Base-by-base conservation (phyloP, 1,140 invertebrate genomes). In the Caligus rogercresseyi region DNA sequence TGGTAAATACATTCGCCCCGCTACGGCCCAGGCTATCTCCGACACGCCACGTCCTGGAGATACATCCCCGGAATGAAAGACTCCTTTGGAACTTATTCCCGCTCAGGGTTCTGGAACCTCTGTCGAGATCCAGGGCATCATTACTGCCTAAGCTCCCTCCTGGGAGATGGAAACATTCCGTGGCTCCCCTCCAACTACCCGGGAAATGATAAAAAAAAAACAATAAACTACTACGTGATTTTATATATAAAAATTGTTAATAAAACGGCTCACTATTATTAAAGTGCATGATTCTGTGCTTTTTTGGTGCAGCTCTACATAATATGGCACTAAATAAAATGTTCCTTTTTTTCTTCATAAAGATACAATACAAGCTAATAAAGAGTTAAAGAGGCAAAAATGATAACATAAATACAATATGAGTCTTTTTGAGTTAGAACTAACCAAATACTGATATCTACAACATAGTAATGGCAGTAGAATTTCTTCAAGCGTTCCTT, bases 41-140 rank as follows among this genome's bases (percentile, higher is more conserved):
- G 58, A 4, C 66, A 69, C 54, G 64, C 65, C 54, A 64, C 60
- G n/a, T 65, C 66, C 58, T 68, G 68, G 68, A 62, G 66, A 14
- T 53, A 55, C 25, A 43, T 11, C n/a, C 15, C 19, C 16, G 55
- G 21, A 3, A 23, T n/a, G n/a, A 15, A 18, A 1, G 43, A 60
- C 24, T 16, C n/a, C 11, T 20, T 25, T 25, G 65, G 57, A 52
- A 63, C 61, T 15, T 16, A 61, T 3, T 19, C 21, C 15, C 26
- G 52, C 2, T 20, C 51, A 52, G 23, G 54, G n/a, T 53, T 43
- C 1, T 68, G 67, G 67, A 59, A 20, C 16, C 20, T 56, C 4
- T 68, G 67, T 52, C 59, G 64, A 14, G 57, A 52, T 11, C 60
- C 64, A 2, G 66, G 65, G 11, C 66, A 68, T 53, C 67, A 67